Evolutionary conservation across 2,888 invertebrate species (phyloP), one percentile per base, ranked within the genome.

Genomic region (Exephanes ischioxanthus): DNA sequence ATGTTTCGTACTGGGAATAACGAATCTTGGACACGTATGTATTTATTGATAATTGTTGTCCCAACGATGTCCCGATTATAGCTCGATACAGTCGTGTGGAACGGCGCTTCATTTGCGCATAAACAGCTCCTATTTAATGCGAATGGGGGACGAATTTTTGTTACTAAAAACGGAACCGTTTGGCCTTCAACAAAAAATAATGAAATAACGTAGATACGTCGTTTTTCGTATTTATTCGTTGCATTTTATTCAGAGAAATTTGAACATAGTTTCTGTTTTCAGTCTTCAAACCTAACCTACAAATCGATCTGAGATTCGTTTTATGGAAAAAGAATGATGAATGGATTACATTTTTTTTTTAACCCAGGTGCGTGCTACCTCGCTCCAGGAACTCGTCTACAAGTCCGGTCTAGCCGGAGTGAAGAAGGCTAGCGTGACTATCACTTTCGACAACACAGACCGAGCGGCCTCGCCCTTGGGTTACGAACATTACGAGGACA

Each of bases 341-440:
- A 14, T 45, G 0, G 0, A 14, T 0, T 45, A 3, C 3, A 0
- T 14, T 45, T 45, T 55, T 19, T 22, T 7, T 55, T 55, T 82
- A 26, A 14, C 45, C 30, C n/a, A 99, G 98, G 98, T 99, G 6
- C 95, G 99, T 89, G 99, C 98, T 3, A 96, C 96, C 48, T 97
- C 97, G 87, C 94, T 99, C 37, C 98, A 98, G 94, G 99, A 99
- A 92, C 95, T 99, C 85, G 98, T 99, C n/a, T 99, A 98, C 94
- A 99, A 99, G 94, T 97, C 97, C 94, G 99, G 99, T 0, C 99
- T 99, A 93, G 98, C 98, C 0, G 99, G 99, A 1, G 96, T 99
- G 75, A 98, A 97, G 7, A 98, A 98, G 94, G 99, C 99, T 0
- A 97, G 97, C 2, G 99, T 99, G 41, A 98, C 99, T 83, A 97